Percentiles rank a stretch among this genome's conserved stretches.
phyloP scores from a whole-genome alignment of 2,113 vertebrate genomes.

The Blennius ocellaris region DNA sequence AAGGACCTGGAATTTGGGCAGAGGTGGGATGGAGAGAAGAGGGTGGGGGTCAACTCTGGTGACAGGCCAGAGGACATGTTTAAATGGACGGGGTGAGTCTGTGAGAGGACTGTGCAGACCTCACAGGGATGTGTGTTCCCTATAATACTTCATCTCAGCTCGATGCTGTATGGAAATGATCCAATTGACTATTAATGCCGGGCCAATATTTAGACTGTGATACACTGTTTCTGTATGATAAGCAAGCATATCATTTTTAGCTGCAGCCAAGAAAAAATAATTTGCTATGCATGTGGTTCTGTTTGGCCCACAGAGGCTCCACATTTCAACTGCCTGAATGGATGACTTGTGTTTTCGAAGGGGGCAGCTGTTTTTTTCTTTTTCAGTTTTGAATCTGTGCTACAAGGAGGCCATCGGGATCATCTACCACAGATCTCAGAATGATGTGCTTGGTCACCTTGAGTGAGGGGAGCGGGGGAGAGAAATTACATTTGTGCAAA shows the following conservation, averaged over 20 bases:
- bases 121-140: slow-evolving; percentile 32
- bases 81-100: slow-evolving; percentile 31
- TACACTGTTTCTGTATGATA: slow-evolving; percentile 55
- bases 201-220: slow-evolving; percentile 64
- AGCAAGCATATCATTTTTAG: slow-evolving; percentile 35
- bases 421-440: slow-evolving; percentile 51
- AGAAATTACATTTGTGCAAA: slow-evolving; percentile 79
- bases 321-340: slow-evolving; percentile 16
- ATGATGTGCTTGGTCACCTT: slow-evolving; percentile 79
- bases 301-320: slow-evolving; percentile 11
- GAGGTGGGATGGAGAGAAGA: neutral
- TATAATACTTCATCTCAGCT: slow-evolving; percentile 24
- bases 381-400: slow-evolving; percentile 28
- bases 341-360: slow-evolving; percentile 22
- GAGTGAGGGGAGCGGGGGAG: slow-evolving; percentile 61
- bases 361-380: neutral
- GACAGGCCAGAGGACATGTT: slow-evolving; percentile 37
- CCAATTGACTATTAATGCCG: slow-evolving; percentile 68
- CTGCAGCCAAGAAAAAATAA: slow-evolving; percentile 49
- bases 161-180: slow-evolving; percentile 55
- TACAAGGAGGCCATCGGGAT: slow-evolving; percentile 44
- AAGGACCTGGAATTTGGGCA: slow-evolving; percentile 43
- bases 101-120: slow-evolving; percentile 26
- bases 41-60: slow-evolving; percentile 47
- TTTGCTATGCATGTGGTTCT: slow-evolving; percentile 29